A percentile compares a stretch with the other conserved stretches of the same genome.
These are phyloP conservation scores for Xiphophorus hellerii DNA, from an alignment of 2,113 vertebrate species.

Conservation along the genomic window DNA sequence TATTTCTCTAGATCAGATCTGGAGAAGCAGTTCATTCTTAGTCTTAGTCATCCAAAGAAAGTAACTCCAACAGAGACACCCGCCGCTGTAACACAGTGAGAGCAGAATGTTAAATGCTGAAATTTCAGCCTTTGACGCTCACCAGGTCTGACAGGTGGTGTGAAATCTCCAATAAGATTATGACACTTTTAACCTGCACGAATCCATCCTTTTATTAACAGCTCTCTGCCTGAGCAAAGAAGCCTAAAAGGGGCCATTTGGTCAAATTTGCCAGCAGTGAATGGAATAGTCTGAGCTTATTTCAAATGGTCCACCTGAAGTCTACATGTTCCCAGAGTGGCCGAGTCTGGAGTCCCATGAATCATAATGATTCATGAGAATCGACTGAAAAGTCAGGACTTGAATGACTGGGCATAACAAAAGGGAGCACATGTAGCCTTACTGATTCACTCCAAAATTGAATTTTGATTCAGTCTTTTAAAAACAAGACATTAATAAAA, in stretches of 20 bases:
- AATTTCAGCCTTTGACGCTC: slow-evolving; percentile 37
- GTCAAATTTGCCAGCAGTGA: slow-evolving; percentile 27
- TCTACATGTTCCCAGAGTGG: neutral
- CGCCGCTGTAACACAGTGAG: slow-evolving; percentile 25
- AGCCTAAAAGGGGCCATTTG: slow-evolving; percentile 14
- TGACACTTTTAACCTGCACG: slow-evolving; percentile 46
- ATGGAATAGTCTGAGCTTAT: slow-evolving; percentile 13
- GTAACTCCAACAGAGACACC: slow-evolving; percentile 5
- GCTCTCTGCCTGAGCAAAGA: slow-evolving; percentile 27
- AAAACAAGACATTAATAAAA: neutral
- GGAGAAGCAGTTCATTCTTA: slow-evolving; percentile 14
- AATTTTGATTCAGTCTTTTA: neutral
- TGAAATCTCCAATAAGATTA: slow-evolving; percentile 52
- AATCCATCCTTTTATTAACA: slow-evolving; percentile 37
- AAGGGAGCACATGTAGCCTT: neutral
- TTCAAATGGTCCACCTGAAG: slow-evolving; percentile 15
- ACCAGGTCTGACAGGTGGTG: slow-evolving; percentile 36
- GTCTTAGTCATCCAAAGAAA: slow-evolving; percentile 31
- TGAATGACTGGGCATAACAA: neutral
- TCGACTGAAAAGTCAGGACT: slow-evolving; percentile 7
- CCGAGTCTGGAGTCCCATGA: neutral
- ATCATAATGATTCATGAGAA: slow-evolving; percentile 2
- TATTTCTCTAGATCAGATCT: neutral
- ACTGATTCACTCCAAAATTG: neutral
- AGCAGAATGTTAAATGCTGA: slow-evolving; percentile 41